A percentile compares a stretch with the other conserved stretches of the same genome.
Conservation (phyloP, 2,113 vertebrate genomes). For the Tenebrosternarchus preto region DNA sequence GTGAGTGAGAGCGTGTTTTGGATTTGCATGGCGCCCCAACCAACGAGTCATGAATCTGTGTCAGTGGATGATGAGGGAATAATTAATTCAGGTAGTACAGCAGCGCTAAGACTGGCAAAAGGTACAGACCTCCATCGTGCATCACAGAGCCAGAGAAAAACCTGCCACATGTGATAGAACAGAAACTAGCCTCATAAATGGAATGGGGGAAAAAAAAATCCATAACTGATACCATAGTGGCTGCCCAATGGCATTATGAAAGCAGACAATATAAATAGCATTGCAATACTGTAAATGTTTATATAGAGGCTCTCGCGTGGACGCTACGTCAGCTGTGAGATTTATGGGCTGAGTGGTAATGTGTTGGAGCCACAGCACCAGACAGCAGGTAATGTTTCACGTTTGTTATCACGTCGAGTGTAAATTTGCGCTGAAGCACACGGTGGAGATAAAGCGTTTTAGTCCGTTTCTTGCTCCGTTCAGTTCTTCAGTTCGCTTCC, state of each 20-base stretch:
- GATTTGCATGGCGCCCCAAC: conserved; percentile 62
- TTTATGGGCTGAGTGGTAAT: conserved; percentile 70
- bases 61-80: conserved; percentile 74
- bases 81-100: conserved; percentile 71
- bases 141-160: conserved; percentile 34
- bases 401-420: conserved; percentile 74
- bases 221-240: conserved; percentile 70
- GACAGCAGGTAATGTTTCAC: conserved; percentile 76
- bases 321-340: conserved; percentile 66
- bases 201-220: conserved; percentile 51
- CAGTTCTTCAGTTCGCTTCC: conserved; percentile 22
- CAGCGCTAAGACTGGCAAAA: conserved; percentile 68
- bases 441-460: conserved; percentile 71
- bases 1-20: neutral
- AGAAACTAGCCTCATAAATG: conserved; percentile 62
- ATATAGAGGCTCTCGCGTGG: conserved; percentile 69
- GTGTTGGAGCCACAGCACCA: conserved; percentile 70
- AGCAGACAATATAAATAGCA: conserved; percentile 76
- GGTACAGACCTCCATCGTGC: conserved; percentile 65
- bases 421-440: conserved; percentile 74
- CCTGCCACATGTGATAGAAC: conserved; percentile 29
- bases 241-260: conserved; percentile 72
- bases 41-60: conserved; percentile 72
- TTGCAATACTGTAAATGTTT: conserved; percentile 78
- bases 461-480: conserved; percentile 61